Base-by-base conservation (phyloP, 1,140 invertebrate genomes). In the Macrocentrus cingulum region DNA sequence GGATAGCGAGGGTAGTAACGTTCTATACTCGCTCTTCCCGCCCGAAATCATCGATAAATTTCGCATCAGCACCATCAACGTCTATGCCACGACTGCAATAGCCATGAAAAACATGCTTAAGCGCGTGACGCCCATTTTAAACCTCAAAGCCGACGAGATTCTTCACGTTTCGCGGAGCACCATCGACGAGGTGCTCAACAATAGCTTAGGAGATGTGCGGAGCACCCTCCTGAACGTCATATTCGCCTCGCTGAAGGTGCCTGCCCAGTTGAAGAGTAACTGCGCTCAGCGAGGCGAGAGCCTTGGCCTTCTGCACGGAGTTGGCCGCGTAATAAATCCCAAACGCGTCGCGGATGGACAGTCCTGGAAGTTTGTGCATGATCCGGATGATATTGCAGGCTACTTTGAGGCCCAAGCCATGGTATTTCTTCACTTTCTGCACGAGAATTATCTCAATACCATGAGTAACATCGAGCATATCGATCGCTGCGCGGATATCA, bases 251-350 rank as follows among this genome's bases (percentile, higher is more conserved):
- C 70, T 88, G 20, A 87, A 83, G 82, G 67, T 69, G 1, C 59
- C 68, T 25, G 52, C 65, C 19, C 19, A 37, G 23, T 36, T 23
- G 42, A 61, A 68, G 67, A 65, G 65, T 42, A 69, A 76, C 36
- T 78, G 76, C 23, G 66, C 55, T 18, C 79, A 80, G 2, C 83
- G 87, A 64, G 87, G 88, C 71, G 85, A 89, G 71, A 84, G 76
- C 48, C 80, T 90, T 16, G 85, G 84, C 29, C 81, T 91, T 56
- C 80, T 91, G 65, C 89, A 90, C 77, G 87, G 85, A 0, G 76
- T 91, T 6, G 89, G 89, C n/a, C 79, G 86, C 67, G 87, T 90
- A 2, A 81, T 89, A 18, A 89, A 90, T 82, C 88, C 89, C 16
- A 91, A 90, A 83, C 82, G 60, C 64, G 61, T 63, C 25, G n/a